A percentile compares a stretch with the other conserved stretches of the same genome.
Evolutionary conservation across 2,888 invertebrate genomes (phyloP).

Genomic region (Phengaris arion): DNA sequence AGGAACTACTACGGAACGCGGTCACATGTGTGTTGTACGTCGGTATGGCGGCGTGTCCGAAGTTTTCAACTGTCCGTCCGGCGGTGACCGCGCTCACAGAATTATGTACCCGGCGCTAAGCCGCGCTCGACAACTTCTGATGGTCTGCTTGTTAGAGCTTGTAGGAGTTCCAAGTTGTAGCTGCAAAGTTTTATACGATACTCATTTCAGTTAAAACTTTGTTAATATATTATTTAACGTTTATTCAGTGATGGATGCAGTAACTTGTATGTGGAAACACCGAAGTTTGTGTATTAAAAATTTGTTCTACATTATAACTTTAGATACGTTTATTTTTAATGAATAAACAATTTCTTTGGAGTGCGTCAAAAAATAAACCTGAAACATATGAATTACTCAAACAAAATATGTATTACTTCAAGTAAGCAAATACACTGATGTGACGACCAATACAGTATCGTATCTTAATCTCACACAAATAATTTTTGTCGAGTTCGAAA

Average conservation of each 20-base stretch:
- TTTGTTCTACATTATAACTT: slow-evolving; percentile 4
- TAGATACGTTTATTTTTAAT: not conserved
- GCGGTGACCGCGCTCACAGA: slow-evolving; percentile 57
- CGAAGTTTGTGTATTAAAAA: slow-evolving; percentile 12
- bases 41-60: slow-evolving; percentile 34
- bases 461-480: not conserved
- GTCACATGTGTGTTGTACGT: slow-evolving; percentile 35
- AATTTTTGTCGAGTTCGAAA: slow-evolving; percentile 14
- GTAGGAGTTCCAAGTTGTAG: slow-evolving; percentile 69
- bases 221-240: slow-evolving; percentile 24
- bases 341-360: not conserved
- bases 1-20: not conserved
- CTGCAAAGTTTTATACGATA: slow-evolving; percentile 65
- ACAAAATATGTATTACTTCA: not conserved
- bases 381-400: too few relatives aligned
- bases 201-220: slow-evolving; percentile 61
- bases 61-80: slow-evolving; percentile 55
- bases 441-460: not conserved
- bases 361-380: not conserved
- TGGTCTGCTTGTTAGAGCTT: slow-evolving; percentile 71
- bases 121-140: slow-evolving; percentile 68
- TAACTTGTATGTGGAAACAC: not conserved
- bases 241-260: slow-evolving; percentile 17
- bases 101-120: slow-evolving; percentile 56
- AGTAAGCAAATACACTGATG: not conserved